Evolutionary conservation across 23 tunicate genomes (phyloP), one percentile per base, ranked within the genome.

Genomic region (Corella eumyota): DNA sequence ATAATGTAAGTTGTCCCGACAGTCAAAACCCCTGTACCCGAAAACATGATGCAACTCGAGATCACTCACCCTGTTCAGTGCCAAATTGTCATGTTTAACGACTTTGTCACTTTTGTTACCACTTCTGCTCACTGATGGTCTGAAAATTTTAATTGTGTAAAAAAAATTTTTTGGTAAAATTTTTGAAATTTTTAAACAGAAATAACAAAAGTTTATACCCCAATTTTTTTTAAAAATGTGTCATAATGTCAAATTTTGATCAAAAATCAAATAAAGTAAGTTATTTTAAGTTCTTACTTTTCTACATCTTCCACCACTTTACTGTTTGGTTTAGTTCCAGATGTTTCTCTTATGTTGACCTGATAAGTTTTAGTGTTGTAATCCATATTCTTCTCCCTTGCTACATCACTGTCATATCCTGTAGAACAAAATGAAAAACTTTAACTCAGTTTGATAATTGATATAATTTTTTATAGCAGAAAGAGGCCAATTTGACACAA

Each of bases 1-100:
- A 38, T 77, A 84, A 31, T 73, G 84, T 6, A 93, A 52, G 72
- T 93, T 93, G 78, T 77, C 76, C 1, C 99, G 63, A 61, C 95
- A 88, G 59, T 93, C 99, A 65, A 77, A 93, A 1, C 99, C 99
- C 22, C 99, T 78, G 58, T 93, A 93, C 19, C 99, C 99, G 46
- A 93, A 93, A 23, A 93, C 64, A 54, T 93, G 99, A 49, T 70
- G 60, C n/a, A 93, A 65, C 49, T 65, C 69, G 26, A 84, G 60
- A 27, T 85, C 86, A 4, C 28, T 67, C 11, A 88, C 88, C 29
- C 40, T 47, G 48, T 63, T 58, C 48, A 72, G 36, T 2, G 66
- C 67, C 34, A 58, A 54, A n/a, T 34, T 33, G 26, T 23, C 30
- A 21, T 33, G 46, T 2, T 51, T 61, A 30, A 28, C 30, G 19